These are phyloP conservation scores for Drosophila ogumai DNA, from an alignment of 1,140 invertebrate species.

Conservation along the genomic window DNA sequence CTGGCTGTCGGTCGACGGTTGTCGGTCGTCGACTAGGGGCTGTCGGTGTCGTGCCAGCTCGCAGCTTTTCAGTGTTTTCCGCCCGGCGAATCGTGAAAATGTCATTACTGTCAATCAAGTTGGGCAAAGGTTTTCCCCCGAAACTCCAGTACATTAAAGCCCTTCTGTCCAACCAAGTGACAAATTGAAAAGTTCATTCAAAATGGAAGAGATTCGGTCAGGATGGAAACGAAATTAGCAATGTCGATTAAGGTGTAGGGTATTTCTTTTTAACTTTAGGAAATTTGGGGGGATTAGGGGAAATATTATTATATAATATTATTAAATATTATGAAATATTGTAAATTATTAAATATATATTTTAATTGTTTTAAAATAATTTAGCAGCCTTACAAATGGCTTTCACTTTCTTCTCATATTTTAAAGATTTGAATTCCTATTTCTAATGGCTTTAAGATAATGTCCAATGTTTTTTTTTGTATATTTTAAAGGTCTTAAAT, in stretches of 20 bases:
- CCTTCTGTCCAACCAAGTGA: conserved; percentile 39
- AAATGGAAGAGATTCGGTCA: conserved; percentile 17
- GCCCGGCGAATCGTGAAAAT: conserved; percentile 78
- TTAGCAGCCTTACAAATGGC: no score
- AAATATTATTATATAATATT: no score
- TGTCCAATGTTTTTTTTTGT: no score
- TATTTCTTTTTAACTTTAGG: background rate
- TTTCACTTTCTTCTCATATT: no score
- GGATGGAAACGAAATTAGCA: conserved; percentile 1
- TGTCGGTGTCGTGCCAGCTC: conserved; percentile 65
- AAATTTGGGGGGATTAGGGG: background rate
- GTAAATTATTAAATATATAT: no score
- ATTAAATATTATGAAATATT: no score
- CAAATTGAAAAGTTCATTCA: conserved; percentile 51
- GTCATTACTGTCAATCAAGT: conserved; percentile 81
- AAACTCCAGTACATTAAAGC: conserved; percentile 68
- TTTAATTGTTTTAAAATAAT: no score
- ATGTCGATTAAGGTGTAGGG: background rate
- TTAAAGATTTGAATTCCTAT: no score
- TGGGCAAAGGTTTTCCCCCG: conserved; percentile 54
- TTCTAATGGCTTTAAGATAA: no score
- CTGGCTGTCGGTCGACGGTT: conserved; percentile 37
- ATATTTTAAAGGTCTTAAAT: background rate
- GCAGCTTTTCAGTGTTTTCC: conserved; percentile 78
- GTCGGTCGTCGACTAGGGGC: conserved; percentile 12